Conservation (phyloP, 2,888 invertebrate genomes). For the Byasa hedistus region DNA sequence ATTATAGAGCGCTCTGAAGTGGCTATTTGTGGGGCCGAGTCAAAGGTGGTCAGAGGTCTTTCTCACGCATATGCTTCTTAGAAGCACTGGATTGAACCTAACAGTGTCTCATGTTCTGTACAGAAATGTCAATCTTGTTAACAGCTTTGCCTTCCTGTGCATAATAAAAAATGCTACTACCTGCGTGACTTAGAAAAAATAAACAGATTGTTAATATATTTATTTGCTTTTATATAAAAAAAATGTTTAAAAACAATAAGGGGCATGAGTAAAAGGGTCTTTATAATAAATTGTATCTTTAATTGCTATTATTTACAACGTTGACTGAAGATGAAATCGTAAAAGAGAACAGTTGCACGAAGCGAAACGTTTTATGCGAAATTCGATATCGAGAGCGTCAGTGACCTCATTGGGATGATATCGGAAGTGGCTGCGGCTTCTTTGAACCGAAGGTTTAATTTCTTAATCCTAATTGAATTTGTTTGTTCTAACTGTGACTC, state of each 20-base stretch:
- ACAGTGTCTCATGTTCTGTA: slow-evolving; percentile 31
- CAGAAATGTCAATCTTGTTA: slow-evolving; percentile 25
- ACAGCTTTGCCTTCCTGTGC: slow-evolving; percentile 34
- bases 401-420: slow-evolving; percentile 54
- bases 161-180: slow-evolving; percentile 47
- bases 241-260: neutral
- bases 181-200: slow-evolving; percentile 37
- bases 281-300: slow-evolving; percentile 25
- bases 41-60: slow-evolving; percentile 58
- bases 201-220: slow-evolving; percentile 25
- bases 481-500: slow-evolving; percentile 62
- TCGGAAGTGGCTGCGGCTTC: slow-evolving; percentile 61
- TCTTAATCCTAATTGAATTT: slow-evolving; percentile 79
- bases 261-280: slow-evolving; percentile 14
- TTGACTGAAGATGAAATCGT: slow-evolving; percentile 35
- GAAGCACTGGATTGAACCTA: slow-evolving; percentile 32
- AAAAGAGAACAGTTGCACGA: slow-evolving; percentile 43
- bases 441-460: slow-evolving; percentile 67
- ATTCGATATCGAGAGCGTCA: slow-evolving; percentile 53
- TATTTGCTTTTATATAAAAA: slow-evolving; percentile 14
- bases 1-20: slow-evolving; percentile 48
- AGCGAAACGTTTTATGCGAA: slow-evolving; percentile 50
- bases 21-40: slow-evolving; percentile 49
- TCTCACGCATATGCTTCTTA: slow-evolving; percentile 50
- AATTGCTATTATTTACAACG: slow-evolving; percentile 29